A percentile compares a stretch with the other conserved stretches of the same genome.
These are phyloP conservation scores for Ophioderma brevispina DNA, from an alignment of 35 echinoderm and acorn worm genomes.

Conservation along the genomic window DNA sequence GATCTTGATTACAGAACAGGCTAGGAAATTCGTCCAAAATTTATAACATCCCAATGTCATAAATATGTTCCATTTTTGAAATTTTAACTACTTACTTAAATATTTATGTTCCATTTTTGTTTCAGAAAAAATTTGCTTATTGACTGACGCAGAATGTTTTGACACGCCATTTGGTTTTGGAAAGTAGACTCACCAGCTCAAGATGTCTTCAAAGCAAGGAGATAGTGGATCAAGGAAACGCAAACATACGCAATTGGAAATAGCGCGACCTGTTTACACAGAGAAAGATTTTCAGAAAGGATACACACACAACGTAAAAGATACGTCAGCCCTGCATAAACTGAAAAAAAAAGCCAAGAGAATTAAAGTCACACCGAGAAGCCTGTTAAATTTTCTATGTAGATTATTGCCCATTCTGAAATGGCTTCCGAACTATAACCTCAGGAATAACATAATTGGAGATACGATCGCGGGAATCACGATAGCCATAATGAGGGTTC, in stretches of 20 bases:
- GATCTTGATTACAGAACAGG: no score
- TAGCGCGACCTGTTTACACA: constrained; percentile 50
- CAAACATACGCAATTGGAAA: not conserved
- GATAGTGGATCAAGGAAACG: no score
- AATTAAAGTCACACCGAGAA: not conserved
- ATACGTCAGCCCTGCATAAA: not conserved
- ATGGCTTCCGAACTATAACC: constrained; percentile 70
- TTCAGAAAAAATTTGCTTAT: no score
- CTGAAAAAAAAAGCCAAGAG: not conserved
- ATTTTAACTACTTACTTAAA: no score
- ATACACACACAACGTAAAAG: not conserved
- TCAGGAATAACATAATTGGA: constrained; percentile 2
- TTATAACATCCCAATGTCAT: no score
- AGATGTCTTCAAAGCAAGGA: no score
- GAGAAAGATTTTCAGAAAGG: constrained; percentile 43
- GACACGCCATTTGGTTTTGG: no score
- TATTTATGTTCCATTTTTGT: no score
- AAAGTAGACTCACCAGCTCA: no score
- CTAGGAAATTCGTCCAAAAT: no score
- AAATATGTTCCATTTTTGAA: no score
- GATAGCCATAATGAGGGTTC: constrained; percentile 55
- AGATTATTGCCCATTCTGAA: constrained; percentile 58
- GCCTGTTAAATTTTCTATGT: constrained; percentile 17
- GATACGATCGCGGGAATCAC: constrained; percentile 62
- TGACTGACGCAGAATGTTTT: no score